These are phyloP conservation scores for Sinopyrophorus schimmeli DNA, from an alignment of 2,888 invertebrate genomes.

Conservation along the genomic window DNA sequence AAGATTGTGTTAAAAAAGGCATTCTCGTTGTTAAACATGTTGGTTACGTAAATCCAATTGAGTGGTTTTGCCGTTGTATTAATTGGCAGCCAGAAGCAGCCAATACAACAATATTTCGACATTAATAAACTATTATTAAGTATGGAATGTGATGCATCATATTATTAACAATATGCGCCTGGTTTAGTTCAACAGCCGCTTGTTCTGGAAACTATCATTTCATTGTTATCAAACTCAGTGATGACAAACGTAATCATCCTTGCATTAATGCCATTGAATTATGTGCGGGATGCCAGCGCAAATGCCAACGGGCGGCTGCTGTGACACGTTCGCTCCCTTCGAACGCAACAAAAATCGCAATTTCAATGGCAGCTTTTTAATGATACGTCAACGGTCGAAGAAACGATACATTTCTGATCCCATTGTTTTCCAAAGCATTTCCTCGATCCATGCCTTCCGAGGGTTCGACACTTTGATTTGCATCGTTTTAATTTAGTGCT, in stretches of 20 bases:
- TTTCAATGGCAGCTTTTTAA: conserved; percentile 12
- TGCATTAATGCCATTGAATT: conserved; percentile 23
- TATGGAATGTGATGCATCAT: conserved; percentile 20
- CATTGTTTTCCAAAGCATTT: too few species aligned
- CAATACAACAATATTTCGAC: conserved; percentile 15
- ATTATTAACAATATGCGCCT: conserved; percentile 15
- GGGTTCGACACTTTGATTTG: neutral
- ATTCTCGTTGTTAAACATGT: too few species aligned
- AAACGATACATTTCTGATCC: too few species aligned
- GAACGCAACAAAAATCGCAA: conserved; percentile 17
- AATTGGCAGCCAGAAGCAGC: neutral
- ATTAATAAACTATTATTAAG: conserved; percentile 16
- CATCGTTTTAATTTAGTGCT: too few species aligned
- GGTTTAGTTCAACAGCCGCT: conserved; percentile 17
- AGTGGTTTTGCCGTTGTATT: conserved; percentile 9
- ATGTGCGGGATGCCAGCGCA: conserved; percentile 16
- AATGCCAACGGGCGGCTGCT: conserved; percentile 17
- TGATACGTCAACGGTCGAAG: conserved; percentile 1
- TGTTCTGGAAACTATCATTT: conserved; percentile 19
- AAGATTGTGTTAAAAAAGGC: too few species aligned
- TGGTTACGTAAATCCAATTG: neutral
- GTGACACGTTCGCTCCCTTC: conserved; percentile 13
- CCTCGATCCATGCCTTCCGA: too few species aligned
- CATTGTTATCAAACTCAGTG: conserved; percentile 22
- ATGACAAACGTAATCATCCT: conserved; percentile 22